These are phyloP conservation scores for Eudyptes chrysolophus DNA, from an alignment of 2,113 vertebrate genomes.

Conservation along the genomic window DNA sequence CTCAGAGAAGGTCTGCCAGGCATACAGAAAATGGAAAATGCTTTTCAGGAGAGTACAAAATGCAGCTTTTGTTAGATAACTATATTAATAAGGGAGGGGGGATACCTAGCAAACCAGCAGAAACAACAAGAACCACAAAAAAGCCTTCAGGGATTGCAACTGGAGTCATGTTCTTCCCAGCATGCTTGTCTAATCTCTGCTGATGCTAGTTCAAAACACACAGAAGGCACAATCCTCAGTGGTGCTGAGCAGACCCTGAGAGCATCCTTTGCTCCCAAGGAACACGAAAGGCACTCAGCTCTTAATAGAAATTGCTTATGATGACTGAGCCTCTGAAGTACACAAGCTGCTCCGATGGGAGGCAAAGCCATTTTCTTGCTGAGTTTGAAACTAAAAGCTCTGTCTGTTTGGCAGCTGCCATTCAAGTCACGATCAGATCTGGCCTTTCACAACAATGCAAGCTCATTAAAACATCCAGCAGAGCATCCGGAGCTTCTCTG, in stretches of 20 bases:
- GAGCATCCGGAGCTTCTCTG: background rate
- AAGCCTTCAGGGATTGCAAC: background rate
- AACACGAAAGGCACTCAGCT: background rate
- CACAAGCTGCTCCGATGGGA: background rate
- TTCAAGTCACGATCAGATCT: slow-evolving; percentile 37
- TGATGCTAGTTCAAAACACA: slow-evolving; percentile 7
- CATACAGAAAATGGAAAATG: background rate
- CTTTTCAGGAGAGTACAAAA: background rate
- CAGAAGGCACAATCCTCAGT: background rate
- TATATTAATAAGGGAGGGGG: background rate
- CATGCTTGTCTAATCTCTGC: slow-evolving; percentile 16
- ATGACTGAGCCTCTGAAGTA: background rate
- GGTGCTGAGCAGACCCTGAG: background rate
- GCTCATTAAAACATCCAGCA: slow-evolving; percentile 32
- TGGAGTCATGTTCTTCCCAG: background rate
- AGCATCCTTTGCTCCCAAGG: background rate
- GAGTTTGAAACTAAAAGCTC: slow-evolving; percentile 36
- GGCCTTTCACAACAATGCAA: slow-evolving; percentile 50
- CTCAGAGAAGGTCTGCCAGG: background rate
- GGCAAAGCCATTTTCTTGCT: slow-evolving; percentile 32
- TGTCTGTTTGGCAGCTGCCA: slow-evolving; percentile 25
- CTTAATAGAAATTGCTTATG: slow-evolving; percentile 21
- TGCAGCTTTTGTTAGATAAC: background rate
- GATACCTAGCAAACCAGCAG: background rate
- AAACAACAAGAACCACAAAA: slow-evolving; percentile 1